Evolutionary conservation across 1,140 invertebrate genomes (phyloP).

Genomic region (Cheumatopsyche charites): DNA sequence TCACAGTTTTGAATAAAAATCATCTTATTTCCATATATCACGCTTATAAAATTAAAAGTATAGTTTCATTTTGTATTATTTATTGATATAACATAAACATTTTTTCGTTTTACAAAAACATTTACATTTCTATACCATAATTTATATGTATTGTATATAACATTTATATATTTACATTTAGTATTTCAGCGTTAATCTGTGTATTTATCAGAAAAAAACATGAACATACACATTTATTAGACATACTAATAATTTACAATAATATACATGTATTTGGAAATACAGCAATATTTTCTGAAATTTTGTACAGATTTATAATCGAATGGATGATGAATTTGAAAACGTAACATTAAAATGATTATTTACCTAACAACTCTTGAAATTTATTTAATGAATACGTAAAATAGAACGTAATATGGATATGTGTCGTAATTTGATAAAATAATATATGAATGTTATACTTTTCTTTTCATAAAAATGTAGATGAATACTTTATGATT

Average conservation of each 20-base stretch:
- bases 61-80: background rate
- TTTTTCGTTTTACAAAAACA: slow-evolving; percentile 37
- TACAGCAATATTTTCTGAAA: background rate
- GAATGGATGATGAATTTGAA: too few relatives aligned
- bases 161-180: slow-evolving; percentile 30
- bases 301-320: background rate
- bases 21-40: too few relatives aligned
- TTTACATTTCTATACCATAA: slow-evolving; percentile 33
- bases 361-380: too few relatives aligned
- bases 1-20: too few relatives aligned
- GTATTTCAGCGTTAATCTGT: background rate
- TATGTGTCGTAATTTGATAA: too few relatives aligned
- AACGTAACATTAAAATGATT: too few relatives aligned
- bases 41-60: too few relatives aligned
- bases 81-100: slow-evolving; percentile 34
- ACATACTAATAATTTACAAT: slow-evolving; percentile 14
- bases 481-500: too few relatives aligned
- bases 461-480: too few relatives aligned
- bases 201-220: background rate
- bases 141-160: slow-evolving; percentile 13
- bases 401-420: too few relatives aligned
- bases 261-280: slow-evolving; percentile 1
- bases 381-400: too few relatives aligned
- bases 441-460: too few relatives aligned
- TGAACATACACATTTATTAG: background rate